phyloP scores from a whole-genome alignment of 2,797 vertebrate species.

The Oreochromis grahami region DNA sequence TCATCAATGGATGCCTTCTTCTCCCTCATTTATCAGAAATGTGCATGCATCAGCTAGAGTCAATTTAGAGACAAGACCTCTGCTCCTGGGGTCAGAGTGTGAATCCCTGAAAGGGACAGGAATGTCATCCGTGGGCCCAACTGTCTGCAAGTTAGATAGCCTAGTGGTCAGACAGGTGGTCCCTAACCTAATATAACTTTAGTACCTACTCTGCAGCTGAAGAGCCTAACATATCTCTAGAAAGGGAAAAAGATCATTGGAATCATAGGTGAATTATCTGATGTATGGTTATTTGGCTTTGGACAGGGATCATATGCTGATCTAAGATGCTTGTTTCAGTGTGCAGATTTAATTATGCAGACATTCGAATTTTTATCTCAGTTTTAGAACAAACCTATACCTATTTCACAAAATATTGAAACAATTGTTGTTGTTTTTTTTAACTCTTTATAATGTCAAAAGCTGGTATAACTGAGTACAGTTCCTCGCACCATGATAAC shows the following conservation, averaged over 20 bases:
- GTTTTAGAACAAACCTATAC: not conserved
- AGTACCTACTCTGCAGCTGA: not conserved
- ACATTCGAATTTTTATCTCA: not conserved
- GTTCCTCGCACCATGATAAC: not conserved
- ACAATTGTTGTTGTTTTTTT: not conserved
- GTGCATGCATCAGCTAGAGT: conserved; percentile 14
- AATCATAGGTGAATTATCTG: not conserved
- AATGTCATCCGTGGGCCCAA: not conserved
- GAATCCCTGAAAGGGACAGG: conserved; percentile 13
- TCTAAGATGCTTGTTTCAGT: not conserved
- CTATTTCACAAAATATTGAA: not conserved
- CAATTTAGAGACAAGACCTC: conserved; percentile 17
- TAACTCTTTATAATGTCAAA: not conserved
- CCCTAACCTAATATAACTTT: not conserved
- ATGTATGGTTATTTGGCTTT: not conserved
- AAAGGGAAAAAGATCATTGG: not conserved
- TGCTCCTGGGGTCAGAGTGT: conserved; percentile 21
- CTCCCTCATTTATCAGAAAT: conserved; percentile 29
- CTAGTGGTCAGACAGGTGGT: not conserved
- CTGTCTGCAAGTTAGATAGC: not conserved
- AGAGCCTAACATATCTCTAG: not conserved
- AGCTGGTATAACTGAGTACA: not conserved
- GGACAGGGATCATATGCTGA: not conserved
- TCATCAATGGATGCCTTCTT: conserved; percentile 20
- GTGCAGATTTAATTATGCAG: not conserved